Conservation (phyloP, 2,113 vertebrate species). For the Gopherus flavomarginatus region DNA sequence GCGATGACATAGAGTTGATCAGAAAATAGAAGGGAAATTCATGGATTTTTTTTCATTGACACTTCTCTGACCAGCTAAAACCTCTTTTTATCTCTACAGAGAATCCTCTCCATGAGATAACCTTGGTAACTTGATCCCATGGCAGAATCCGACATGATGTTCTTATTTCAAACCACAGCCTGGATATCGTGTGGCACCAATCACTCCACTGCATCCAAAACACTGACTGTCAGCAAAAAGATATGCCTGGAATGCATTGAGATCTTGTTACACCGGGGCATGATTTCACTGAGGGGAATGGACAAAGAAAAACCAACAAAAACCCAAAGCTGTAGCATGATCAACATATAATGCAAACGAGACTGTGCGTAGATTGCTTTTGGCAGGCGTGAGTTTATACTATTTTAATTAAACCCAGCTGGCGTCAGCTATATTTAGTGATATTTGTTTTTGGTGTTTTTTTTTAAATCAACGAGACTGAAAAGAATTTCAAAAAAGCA, state of each 20-base stretch:
- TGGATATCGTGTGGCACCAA: not conserved
- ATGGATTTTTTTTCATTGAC: not conserved
- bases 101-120: not conserved
- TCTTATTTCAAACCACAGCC: not conserved
- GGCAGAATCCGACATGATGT: not conserved
- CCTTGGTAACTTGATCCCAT: not conserved
- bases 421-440: not conserved
- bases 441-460: slow-evolving; percentile 3
- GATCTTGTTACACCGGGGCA: not conserved
- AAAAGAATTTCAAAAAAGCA: not conserved
- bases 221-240: not conserved
- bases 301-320: not conserved
- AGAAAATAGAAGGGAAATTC: not conserved
- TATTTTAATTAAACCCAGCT: slow-evolving; percentile 21
- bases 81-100: not conserved
- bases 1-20: accelerated
- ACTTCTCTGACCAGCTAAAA: not conserved
- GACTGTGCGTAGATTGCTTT: not conserved
- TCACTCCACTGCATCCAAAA: slow-evolving; percentile 1
- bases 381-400: not conserved
- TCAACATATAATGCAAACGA: not conserved
- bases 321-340: not conserved
- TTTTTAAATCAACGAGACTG: not conserved
- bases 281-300: slow-evolving; percentile 15
- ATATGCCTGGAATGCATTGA: slow-evolving; percentile 21